These are phyloP conservation scores for Celastrina argiolus DNA, from an alignment of 2,888 invertebrate species.

Conservation along the genomic window DNA sequence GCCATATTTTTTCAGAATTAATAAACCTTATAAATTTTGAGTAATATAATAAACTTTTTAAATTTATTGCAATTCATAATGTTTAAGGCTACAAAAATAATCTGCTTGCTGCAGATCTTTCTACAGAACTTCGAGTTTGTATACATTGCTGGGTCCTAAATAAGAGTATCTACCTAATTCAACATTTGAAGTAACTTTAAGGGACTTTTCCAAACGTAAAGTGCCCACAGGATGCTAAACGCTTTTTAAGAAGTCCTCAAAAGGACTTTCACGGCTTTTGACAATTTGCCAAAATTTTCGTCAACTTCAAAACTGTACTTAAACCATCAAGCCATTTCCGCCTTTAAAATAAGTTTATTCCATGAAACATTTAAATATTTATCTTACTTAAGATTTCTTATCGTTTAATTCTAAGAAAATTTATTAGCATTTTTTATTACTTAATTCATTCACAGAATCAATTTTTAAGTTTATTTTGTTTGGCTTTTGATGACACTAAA, in stretches of 20 bases:
- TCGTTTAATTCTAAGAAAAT: background rate
- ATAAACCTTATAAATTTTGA: too few relatives aligned
- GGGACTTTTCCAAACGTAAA: background rate
- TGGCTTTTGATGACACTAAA: background rate
- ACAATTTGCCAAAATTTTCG: constrained; percentile 21
- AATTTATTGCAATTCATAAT: too few relatives aligned
- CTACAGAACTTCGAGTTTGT: too few relatives aligned
- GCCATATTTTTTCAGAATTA: background rate
- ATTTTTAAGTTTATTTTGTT: background rate
- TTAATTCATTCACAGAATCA: background rate
- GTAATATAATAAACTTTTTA: too few relatives aligned
- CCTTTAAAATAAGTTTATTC: background rate
- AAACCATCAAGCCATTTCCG: constrained; percentile 3
- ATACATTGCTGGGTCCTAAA: too few relatives aligned
- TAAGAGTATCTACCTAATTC: too few relatives aligned
- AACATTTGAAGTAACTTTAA: background rate
- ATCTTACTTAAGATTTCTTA: background rate
- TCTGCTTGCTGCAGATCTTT: too few relatives aligned
- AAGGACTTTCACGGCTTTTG: constrained; percentile 5
- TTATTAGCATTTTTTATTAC: background rate
- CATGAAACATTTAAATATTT: background rate
- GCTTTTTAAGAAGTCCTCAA: constrained; percentile 17
- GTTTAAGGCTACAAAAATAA: too few relatives aligned
- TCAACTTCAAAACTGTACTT: constrained; percentile 2
- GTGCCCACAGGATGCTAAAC: constrained; percentile 1